Evolutionary conservation across 1,140 invertebrate species (phyloP).

Genomic region (Cecropterus lyciades): DNA sequence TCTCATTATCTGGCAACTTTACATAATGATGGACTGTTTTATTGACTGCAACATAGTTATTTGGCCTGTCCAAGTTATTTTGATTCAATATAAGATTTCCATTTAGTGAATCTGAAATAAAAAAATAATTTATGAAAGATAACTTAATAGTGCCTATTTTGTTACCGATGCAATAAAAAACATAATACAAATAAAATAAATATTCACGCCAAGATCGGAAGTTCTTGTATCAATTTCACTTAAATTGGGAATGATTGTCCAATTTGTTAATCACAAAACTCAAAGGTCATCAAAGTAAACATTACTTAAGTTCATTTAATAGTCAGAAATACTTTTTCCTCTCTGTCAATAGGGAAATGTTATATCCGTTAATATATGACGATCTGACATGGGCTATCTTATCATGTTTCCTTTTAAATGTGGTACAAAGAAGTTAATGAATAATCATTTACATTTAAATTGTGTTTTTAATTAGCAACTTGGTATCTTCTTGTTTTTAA

Average conservation of each 20-base stretch:
- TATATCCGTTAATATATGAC: too few species aligned
- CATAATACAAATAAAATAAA: neutral
- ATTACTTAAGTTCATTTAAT: too few species aligned
- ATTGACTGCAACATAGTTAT: constrained; percentile 86
- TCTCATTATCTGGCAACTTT: constrained; percentile 85
- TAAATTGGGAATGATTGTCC: too few species aligned
- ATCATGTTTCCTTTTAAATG: neutral
- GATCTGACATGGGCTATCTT: neutral
- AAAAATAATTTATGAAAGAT: constrained; percentile 27
- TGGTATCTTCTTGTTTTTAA: too few species aligned
- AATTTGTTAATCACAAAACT: too few species aligned
- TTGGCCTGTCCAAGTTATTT: constrained; percentile 83
- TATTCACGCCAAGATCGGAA: too few species aligned
- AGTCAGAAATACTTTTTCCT: neutral
- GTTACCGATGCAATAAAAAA: neutral
- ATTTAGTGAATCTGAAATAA: constrained; percentile 85
- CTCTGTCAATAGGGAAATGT: neutral
- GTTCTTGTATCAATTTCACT: too few species aligned
- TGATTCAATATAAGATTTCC: constrained; percentile 87
- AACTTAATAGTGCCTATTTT: neutral
- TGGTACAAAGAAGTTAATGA: too few species aligned
- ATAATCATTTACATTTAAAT: too few species aligned
- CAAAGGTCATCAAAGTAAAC: too few species aligned
- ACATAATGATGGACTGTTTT: constrained; percentile 85
- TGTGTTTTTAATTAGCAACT: too few species aligned